These are phyloP conservation scores for Epistrophella euchroma DNA, from an alignment of 2,888 invertebrate genomes.

Conservation along the genomic window DNA sequence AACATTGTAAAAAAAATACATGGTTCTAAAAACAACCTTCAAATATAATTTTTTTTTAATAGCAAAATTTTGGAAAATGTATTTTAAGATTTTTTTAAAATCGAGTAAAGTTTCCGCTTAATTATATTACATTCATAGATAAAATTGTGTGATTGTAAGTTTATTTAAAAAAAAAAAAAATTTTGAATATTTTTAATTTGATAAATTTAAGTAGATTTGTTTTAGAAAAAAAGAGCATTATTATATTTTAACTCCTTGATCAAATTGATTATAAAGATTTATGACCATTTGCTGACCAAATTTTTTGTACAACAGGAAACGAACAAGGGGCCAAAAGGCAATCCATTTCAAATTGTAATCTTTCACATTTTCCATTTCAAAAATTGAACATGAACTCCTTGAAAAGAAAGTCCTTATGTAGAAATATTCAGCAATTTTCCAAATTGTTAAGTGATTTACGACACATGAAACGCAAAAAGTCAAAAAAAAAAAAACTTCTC, in stretches of 20 bases:
- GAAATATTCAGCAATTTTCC: conserved; percentile 78
- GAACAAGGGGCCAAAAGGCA: conserved; percentile 37
- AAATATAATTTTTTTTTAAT: too few species aligned
- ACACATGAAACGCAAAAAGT: conserved; percentile 79
- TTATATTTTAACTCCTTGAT: neutral
- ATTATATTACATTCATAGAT: too few species aligned
- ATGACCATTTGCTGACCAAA: neutral
- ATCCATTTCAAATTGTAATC: conserved; percentile 35
- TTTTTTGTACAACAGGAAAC: neutral
- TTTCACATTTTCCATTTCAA: conserved; percentile 43
- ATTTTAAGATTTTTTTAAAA: too few species aligned
- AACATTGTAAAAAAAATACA: too few species aligned
- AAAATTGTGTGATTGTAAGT: too few species aligned
- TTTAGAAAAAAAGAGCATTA: neutral
- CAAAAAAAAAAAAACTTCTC: conserved; percentile 64
- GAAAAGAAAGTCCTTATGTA: neutral
- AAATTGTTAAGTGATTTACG: conserved; percentile 84
- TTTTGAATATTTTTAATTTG: too few species aligned
- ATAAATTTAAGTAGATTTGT: too few species aligned
- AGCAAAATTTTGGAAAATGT: too few species aligned
- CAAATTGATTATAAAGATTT: conserved; percentile 3
- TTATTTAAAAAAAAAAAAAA: too few species aligned
- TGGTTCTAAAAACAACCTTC: too few species aligned
- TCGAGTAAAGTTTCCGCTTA: too few species aligned
- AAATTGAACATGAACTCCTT: conserved; percentile 42